Evolutionary conservation across 2,113 vertebrate genomes (phyloP).

Genomic region (Arothron firmamentum): DNA sequence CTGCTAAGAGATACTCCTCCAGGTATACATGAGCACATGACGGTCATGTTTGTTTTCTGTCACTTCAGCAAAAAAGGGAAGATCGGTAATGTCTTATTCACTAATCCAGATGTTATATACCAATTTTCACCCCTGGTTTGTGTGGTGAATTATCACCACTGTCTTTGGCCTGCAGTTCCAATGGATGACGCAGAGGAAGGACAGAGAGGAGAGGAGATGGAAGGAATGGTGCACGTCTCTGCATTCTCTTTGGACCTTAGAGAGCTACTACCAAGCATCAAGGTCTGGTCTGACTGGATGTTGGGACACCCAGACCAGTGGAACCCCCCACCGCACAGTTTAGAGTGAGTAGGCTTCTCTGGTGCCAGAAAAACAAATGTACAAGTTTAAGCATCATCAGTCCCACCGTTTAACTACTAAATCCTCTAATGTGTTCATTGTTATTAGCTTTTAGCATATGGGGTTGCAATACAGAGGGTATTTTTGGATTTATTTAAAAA

Average conservation of each 20-base stretch:
- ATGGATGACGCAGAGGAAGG: slow-evolving; percentile 58
- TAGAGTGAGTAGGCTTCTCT: slow-evolving; percentile 57
- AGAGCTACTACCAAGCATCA: slow-evolving; percentile 92
- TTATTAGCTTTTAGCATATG: no score
- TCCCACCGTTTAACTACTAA: no score
- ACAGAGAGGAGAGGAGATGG: slow-evolving; percentile 67
- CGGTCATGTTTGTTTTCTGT: neutral
- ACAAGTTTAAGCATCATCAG: neutral
- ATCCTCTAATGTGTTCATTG: no score
- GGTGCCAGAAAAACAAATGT: neutral
- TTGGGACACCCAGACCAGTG: slow-evolving; percentile 92
- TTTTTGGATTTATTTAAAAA: no score
- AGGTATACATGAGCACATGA: slow-evolving; percentile 66
- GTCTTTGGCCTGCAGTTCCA: slow-evolving; percentile 36
- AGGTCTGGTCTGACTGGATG: slow-evolving; percentile 99
- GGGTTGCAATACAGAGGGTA: no score
- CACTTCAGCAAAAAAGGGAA: no score
- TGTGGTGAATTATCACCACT: neutral
- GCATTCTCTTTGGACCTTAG: slow-evolving; percentile 84
- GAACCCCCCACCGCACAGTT: slow-evolving; percentile 89
- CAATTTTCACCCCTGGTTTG: neutral
- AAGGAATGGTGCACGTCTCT: slow-evolving; percentile 87
- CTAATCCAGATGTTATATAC: no score
- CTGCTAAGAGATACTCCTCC: slow-evolving; percentile 79
- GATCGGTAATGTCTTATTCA: no score